Evolutionary conservation across 2,113 vertebrate species (phyloP).

Genomic region (Ranitomeya imitator): DNA sequence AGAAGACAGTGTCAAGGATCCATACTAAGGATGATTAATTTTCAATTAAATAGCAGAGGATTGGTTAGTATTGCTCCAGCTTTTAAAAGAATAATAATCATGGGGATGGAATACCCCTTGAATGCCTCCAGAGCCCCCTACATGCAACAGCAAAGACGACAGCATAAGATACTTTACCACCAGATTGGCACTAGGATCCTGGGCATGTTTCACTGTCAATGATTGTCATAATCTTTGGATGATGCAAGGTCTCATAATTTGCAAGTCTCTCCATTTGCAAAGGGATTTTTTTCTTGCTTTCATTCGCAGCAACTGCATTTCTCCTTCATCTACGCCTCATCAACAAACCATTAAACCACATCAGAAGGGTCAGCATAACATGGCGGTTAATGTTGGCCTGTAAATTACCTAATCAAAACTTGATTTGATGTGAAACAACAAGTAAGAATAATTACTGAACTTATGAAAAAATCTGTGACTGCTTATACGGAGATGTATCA

Average conservation of each 20-base stretch:
- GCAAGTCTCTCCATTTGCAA: neutral
- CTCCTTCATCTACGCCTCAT: conserved; percentile 46
- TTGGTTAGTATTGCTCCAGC: too few species aligned
- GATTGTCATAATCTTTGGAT: too few species aligned
- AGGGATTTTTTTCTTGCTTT: conserved; percentile 12
- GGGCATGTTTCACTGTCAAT: neutral
- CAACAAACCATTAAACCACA: conserved; percentile 47
- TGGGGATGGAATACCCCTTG: too few species aligned
- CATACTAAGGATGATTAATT: too few species aligned
- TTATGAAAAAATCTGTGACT: conserved; percentile 20
- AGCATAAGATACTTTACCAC: neutral
- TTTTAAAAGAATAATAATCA: too few species aligned
- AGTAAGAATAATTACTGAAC: conserved; percentile 54
- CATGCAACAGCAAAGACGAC: neutral
- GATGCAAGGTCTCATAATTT: neutral
- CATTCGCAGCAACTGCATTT: conserved; percentile 24
- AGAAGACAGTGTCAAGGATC: too few species aligned
- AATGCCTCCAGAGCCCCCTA: too few species aligned
- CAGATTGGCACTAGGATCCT: neutral
- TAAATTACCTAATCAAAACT: conserved; percentile 54
- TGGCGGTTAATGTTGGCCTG: conserved; percentile 32
- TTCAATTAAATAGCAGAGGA: too few species aligned
- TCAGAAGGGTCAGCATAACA: conserved; percentile 40
- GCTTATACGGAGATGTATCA: conserved; percentile 22
- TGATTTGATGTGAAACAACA: conserved; percentile 53